These are phyloP conservation scores for Calephelis virginiensis DNA, from an alignment of 1,140 invertebrate genomes.

Conservation along the genomic window DNA sequence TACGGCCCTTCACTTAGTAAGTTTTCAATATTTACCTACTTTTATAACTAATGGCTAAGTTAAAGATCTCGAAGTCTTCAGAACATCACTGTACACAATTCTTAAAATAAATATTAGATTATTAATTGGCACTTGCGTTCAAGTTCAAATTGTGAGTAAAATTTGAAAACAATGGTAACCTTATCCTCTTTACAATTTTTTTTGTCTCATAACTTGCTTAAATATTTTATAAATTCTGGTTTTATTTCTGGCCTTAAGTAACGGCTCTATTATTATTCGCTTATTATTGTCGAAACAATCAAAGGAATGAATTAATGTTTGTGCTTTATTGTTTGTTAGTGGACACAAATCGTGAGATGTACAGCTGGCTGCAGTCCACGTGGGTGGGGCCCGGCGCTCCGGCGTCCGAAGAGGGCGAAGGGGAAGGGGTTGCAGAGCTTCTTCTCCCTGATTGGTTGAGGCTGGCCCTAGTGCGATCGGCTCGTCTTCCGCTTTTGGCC, in stretches of 20 bases:
- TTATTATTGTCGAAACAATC: too few relatives aligned
- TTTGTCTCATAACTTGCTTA: too few relatives aligned
- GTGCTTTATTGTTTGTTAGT: slow-evolving; percentile 29
- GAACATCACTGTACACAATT: too few relatives aligned
- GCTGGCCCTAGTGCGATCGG: slow-evolving; percentile 94
- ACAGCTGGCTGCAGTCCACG: slow-evolving; percentile 85
- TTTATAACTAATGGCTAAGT: neutral
- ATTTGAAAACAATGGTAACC: too few relatives aligned
- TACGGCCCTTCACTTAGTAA: slow-evolving; percentile 83
- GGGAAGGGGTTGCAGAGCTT: slow-evolving; percentile 87
- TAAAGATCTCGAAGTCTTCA: too few relatives aligned
- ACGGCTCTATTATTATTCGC: too few relatives aligned
- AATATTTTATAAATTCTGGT: too few relatives aligned
- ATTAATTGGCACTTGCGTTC: too few relatives aligned
- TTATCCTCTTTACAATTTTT: too few relatives aligned
- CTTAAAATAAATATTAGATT: too few relatives aligned
- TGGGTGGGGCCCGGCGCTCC: slow-evolving; percentile 88
- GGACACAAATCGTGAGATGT: slow-evolving; percentile 74
- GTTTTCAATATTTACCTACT: slow-evolving; percentile 19
- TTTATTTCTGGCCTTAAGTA: too few relatives aligned
- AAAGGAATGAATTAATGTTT: neutral
- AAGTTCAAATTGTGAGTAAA: too few relatives aligned
- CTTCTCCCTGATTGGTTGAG: slow-evolving; percentile 97
- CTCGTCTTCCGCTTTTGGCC: slow-evolving; percentile 89
- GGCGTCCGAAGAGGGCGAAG: slow-evolving; percentile 85